Base-by-base conservation (phyloP, 2,113 vertebrate species). In the Sisor rabdophorus region DNA sequence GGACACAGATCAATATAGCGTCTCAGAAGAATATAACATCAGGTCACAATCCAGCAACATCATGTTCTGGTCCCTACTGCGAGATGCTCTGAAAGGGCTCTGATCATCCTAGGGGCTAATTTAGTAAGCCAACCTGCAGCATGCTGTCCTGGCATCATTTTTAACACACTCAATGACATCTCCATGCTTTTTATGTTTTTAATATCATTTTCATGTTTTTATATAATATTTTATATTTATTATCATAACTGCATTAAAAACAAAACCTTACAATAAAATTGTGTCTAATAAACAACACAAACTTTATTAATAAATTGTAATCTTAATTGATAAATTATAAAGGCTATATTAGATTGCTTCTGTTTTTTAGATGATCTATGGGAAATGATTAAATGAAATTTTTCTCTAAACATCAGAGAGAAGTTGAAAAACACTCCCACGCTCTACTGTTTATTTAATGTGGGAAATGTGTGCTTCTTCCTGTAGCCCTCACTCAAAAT, bases 21-120 rank as follows among this genome's bases (percentile, higher is more conserved):
- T 82, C 83, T 74, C 58, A 79, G 84, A n/a, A 58, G 24, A 8
- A 22, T 58, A 20, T 58, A 84, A 77, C 68, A 73, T 48, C 50
- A 47, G n/a, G 44, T 82, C 84, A 65, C 30, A 28, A 78, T 69
- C 80, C 82, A 83, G 87, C 83, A 87, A 79, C 89, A 89, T 92
- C 90, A 90, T 89, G 88, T 75, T 77, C 77, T 30, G 54, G 9
- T 32, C 84, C 75, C 76, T 72, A 68, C n/a, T 61, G 83, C 78
- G 81, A 84, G 67, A 22, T 64, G 72, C 40, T 77, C 69, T 75
- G 59, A 65, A 48, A 44, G 30, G 72, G 55, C 48, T 80, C 81
- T 85, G 73, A 79, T 79, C 71, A 10, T 68, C 58, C 36, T 13
- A 22, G 59, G 75, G 71, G 75, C 71, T 44, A 56, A 73, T 61